Percentiles rank a stretch among this genome's conserved stretches.
Conservation (phyloP, 2,797 vertebrate species). For the Saxicola maurus region DNA sequence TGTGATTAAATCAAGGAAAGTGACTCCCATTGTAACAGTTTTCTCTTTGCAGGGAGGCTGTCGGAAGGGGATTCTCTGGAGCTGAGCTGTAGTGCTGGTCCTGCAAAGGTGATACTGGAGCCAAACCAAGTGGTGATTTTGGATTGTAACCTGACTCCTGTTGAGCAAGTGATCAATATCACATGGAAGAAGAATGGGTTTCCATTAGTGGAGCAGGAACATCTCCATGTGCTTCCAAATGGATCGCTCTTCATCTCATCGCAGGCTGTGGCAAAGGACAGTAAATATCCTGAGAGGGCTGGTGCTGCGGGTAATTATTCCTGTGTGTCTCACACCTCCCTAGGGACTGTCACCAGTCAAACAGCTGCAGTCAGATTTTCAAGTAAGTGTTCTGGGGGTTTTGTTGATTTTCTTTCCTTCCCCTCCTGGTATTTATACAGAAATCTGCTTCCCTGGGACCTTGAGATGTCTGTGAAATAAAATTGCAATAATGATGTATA, state of each 20-base stretch:
- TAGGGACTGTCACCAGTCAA: slow-evolving; percentile 87
- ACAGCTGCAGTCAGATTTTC: slow-evolving; percentile 81
- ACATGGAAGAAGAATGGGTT: slow-evolving; percentile 87
- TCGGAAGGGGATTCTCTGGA: slow-evolving; percentile 73
- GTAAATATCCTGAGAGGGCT: slow-evolving; percentile 24
- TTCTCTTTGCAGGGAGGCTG: slow-evolving; percentile 56
- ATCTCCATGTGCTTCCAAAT: slow-evolving; percentile 78
- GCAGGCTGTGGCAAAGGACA: slow-evolving; percentile 27
- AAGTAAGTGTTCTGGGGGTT: slow-evolving; percentile 77
- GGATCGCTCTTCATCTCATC: slow-evolving; percentile 81
- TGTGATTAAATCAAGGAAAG: background rate
- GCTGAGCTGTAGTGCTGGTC: slow-evolving; percentile 87
- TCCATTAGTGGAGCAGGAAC: slow-evolving; percentile 65
- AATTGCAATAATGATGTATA: background rate
- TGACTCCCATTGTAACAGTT: background rate
- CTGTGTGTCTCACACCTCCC: slow-evolving; percentile 80
- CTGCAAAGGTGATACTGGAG: slow-evolving; percentile 83
- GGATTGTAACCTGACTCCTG: slow-evolving; percentile 79
- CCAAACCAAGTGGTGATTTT: slow-evolving; percentile 79
- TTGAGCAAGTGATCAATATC: slow-evolving; percentile 75
- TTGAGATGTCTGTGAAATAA: background rate
- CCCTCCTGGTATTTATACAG: background rate
- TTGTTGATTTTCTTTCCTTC: background rate
- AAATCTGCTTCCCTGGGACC: background rate
- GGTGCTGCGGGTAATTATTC: slow-evolving; percentile 84